Evolutionary conservation across 2,797 vertebrate species (phyloP), one percentile per base, ranked within the genome.

Genomic region (Rousettus madagascariensis): DNA sequence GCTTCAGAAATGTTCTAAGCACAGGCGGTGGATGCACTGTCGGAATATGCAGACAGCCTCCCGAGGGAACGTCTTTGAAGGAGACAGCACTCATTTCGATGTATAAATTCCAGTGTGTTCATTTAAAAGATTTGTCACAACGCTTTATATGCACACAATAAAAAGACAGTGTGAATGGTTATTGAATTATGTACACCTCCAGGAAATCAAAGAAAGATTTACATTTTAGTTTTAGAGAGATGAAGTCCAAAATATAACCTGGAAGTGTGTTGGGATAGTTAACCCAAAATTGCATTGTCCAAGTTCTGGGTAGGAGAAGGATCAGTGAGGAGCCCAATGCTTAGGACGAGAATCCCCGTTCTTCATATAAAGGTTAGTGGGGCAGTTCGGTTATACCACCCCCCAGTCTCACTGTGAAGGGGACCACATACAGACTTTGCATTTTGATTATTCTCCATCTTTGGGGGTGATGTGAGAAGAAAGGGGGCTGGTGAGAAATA

Each of bases 81-180:
- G 71, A 96, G 87, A 87, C 20, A 51, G 49, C 11, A 15, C 71
- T 95, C 90, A 69, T 97, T 86, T 87, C 59, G 92, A 86, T 96
- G 82, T 90, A 91, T 94, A 88, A 92, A 95, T 95, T 96, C 92
- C 85, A 83, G 49, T 65, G 71, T 77, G 36, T 95, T 96, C 63
- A 43, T 94, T 92, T 96, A 72, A 82, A 90, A 86, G 65, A 84
- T 75, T 61, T 66, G 43, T 87, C 68, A 71, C 86, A 72, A 92
- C 71, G 38, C 55, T 87, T 90, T 69, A 51, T 38, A 77, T 51
- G 57, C 41, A 13, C 68, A 80, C 30, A 65, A 57, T 77, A 41
- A 59, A 92, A 85, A 69, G 59, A 26, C 6, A 2, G 59, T 46
- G 30, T 24, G 49, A 75, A 59, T 85, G 61, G 80, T 82, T 82